Base-by-base conservation (phyloP, 2,888 invertebrate genomes). In the Trissoscelio sp. region DNA sequence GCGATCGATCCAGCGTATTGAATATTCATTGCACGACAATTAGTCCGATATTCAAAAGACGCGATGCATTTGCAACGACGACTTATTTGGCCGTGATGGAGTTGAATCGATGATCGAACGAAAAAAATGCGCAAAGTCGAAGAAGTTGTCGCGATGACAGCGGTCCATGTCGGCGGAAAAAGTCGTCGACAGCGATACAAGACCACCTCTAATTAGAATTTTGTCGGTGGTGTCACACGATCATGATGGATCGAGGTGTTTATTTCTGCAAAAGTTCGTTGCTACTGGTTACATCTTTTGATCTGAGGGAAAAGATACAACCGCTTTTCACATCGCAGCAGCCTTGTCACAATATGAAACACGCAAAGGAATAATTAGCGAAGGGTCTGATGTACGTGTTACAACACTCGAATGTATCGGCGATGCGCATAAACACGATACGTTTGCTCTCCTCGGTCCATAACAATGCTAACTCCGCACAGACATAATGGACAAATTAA, bases 131-230 rank as follows among this genome's bases (percentile, higher is more conserved):
- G 34, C 16, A 22, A 16, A 18, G 18, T 37, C 22, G 42, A 31
- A 51, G 44, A 28, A 18, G 53, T 57, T 34, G 77, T 53, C 37
- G 39, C 46, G 55, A 9, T 28, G 66, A 44, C 66, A 18, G 18
- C 60, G 60, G 39, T 62, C 77, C 69, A 53, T 58, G 42, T 64
- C 42, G 46, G 12, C 0, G 39, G 46, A 58, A 79, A 66, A 55
- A 42, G 64, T 46, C 51, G 67, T 16, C 73, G 73, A 70, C 72
- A 62, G 72, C 48, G 39, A 11, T 60, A 64, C 55, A 69, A 44
- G 78, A 78, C 55, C 78, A 48, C 51, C 67, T 85, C 84, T 86
- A 87, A 87, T 87, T 86, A 86, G 86, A 84, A 86, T 86, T 86
- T 83, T 85, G 86, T 85, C 86, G 83, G 84, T 72, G 81, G 81